Base-by-base conservation (phyloP, 2,113 vertebrate species). In the Syngnathus typhle region DNA sequence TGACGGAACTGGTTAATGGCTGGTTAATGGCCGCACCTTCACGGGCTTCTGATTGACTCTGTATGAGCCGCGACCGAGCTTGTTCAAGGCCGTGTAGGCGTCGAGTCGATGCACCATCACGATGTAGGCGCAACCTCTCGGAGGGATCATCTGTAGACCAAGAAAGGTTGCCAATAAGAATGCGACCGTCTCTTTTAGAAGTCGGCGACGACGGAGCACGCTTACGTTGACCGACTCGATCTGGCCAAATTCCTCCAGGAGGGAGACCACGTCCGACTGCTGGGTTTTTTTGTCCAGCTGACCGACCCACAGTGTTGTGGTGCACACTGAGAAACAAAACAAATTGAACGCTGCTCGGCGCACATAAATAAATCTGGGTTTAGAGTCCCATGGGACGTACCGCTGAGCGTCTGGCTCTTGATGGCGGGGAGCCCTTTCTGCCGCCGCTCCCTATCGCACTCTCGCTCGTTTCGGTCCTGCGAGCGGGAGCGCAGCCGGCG, bases 181-280 rank as follows among this genome's bases (percentile, higher is more conserved):
- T 32, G 10, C 18, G 21, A 37, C 4, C 23, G 18, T 18, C 16
- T 10, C 3, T 23, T 46, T 19, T 32, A 10, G 7, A 44, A 49
- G 8, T 12, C 16, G 6, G 70, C 23, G 68, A 52, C 21, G 49
- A 65, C 5, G 2, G 15, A 49, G 11, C 9, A 60, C 51, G 93
- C 97, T 94, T 87, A 99, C 97, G 78, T 99, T 98, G 83, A 98
- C 94, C 2, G 97, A 98, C 51, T 98, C 95, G 69, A 99, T 96
- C 51, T 95, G 95, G 64, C 97, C 97, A 88, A 98, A 99, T 77
- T 99, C 97, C 85, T 98, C 96, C 77, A 99, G 81, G 64, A 99
- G 93, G 71, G 91, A 94, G 78, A 92, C 93, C 66, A 99, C 94
- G 60, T 99, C 97, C 60, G 95, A 91, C 49, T 97, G 95, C 62